Evolutionary conservation across 1,140 invertebrate species (phyloP), one percentile per base, ranked within the genome.

Genomic region (Mya arenaria): DNA sequence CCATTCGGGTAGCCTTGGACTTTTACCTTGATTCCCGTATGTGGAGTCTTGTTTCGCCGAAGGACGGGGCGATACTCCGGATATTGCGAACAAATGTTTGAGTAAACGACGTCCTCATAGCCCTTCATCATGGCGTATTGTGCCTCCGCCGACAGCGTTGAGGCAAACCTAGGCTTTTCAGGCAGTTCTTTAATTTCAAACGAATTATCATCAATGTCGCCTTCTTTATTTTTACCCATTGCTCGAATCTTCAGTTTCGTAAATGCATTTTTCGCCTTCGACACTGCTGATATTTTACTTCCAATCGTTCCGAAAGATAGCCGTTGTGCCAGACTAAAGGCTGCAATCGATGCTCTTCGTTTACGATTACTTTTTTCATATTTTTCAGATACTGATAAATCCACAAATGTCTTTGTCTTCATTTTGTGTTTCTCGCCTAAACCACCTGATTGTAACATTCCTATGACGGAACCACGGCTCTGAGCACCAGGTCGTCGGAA

Each of bases 111-210:
- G 74, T 90, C 90, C 79, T 91, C 90, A 82, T 91, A 91, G 2
- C 90, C 90, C 82, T 90, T 91, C 87, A 91, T 87, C 62, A 90
- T 81, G 37, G 90, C 89, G 55, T 86, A 91, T 72, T 91, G 90
- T 5, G 90, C 90, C 56, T 89, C 89, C 1, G 86, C 74, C 6
- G 90, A 91, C 62, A 91, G 62, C 17, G 86, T 87, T 1, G 90
- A 86, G 25, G 83, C 84, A 78, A 91, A 91, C 34, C 90, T 74
- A 0, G 90, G 87, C 17, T 73, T 83, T n/a, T 80, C 79, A 6
- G 90, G 90, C 41, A 91, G 60, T 66, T 90, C 83, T 52, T 89
- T 84, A 44, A 88, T 89, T 32, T 82, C 69, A 13, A 66, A 73
- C 37, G 48, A 56, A 25, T 82, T 84, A 13, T 68, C 81, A 1